Evolutionary conservation across 2,113 vertebrate genomes (phyloP).

Genomic region (Pongo abelii): DNA sequence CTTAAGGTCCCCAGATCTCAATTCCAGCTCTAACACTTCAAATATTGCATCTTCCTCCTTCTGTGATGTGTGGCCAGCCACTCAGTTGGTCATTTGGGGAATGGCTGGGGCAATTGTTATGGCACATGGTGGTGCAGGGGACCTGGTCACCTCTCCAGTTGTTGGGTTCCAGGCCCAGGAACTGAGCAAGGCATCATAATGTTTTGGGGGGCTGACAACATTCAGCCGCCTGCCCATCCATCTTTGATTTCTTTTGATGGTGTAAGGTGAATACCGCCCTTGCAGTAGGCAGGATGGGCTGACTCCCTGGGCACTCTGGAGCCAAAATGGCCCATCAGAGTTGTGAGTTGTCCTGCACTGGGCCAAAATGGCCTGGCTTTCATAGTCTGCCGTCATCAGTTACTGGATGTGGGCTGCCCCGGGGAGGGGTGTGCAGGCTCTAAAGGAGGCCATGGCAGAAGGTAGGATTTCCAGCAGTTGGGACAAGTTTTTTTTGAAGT

Average conservation of each 20-base stretch:
- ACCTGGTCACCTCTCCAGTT: not conserved
- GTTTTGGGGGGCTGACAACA: not conserved
- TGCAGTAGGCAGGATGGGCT: not conserved
- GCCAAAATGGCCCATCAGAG: not conserved
- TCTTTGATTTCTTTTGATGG: not conserved
- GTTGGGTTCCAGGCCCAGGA: not conserved
- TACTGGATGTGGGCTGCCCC: not conserved
- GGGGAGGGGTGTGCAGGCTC: not conserved
- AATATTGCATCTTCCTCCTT: not conserved
- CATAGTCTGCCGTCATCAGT: not conserved
- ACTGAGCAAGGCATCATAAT: not conserved
- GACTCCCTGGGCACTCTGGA: not conserved
- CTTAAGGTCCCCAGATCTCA: not conserved
- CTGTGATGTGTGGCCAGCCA: not conserved
- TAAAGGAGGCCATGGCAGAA: not conserved
- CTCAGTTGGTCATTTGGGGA: not conserved
- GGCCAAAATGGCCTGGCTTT: not conserved
- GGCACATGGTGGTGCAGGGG: not conserved
- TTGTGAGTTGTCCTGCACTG: not conserved
- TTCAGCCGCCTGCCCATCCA: not conserved
- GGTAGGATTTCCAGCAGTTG: not conserved
- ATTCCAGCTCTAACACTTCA: not conserved
- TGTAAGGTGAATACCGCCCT: not conserved
- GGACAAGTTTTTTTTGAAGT: not conserved
- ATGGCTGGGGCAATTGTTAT: not conserved